Percentiles rank a stretch among this genome's conserved stretches.
Conservation (phyloP, 2,888 invertebrate genomes). For the Leptinotarsa peninsularis region DNA sequence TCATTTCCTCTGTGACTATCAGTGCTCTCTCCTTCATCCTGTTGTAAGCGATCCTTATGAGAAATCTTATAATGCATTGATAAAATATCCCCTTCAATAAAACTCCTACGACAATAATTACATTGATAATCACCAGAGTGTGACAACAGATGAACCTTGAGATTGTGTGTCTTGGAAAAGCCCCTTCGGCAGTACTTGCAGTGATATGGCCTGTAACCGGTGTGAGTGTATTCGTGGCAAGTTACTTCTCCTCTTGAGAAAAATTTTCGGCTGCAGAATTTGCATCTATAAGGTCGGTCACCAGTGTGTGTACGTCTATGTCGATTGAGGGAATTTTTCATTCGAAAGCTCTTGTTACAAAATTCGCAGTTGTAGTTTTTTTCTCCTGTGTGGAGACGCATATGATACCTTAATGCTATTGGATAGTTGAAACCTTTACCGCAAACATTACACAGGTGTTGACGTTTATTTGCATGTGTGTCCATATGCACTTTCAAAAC, state of each 20-base stretch:
- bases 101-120: conserved; percentile 48
- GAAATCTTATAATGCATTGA: conserved; percentile 51
- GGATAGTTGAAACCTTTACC: conserved; percentile 87
- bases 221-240: conserved; percentile 62
- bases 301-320: conserved; percentile 86
- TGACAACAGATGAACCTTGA: conserved; percentile 67
- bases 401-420: conserved; percentile 65
- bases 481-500: conserved; percentile 81
- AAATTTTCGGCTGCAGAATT: conserved; percentile 80
- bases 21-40: conserved; percentile 28
- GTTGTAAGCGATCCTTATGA: conserved; percentile 41
- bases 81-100: conserved; percentile 49
- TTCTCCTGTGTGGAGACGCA: conserved; percentile 56
- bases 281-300: conserved; percentile 77
- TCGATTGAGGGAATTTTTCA: conserved; percentile 72
- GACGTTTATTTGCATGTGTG: conserved; percentile 81
- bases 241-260: conserved; percentile 74
- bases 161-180: conserved; percentile 64
- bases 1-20: conserved; percentile 6
- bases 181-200: conserved; percentile 66
- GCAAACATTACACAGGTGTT: conserved; percentile 83
- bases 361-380: conserved; percentile 54
- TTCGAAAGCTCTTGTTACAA: conserved; percentile 52
- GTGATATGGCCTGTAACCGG: conserved; percentile 64
- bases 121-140: conserved; percentile 62